Evolutionary conservation across 2,888 invertebrate species (phyloP).

Genomic region (Adela reaumurella): DNA sequence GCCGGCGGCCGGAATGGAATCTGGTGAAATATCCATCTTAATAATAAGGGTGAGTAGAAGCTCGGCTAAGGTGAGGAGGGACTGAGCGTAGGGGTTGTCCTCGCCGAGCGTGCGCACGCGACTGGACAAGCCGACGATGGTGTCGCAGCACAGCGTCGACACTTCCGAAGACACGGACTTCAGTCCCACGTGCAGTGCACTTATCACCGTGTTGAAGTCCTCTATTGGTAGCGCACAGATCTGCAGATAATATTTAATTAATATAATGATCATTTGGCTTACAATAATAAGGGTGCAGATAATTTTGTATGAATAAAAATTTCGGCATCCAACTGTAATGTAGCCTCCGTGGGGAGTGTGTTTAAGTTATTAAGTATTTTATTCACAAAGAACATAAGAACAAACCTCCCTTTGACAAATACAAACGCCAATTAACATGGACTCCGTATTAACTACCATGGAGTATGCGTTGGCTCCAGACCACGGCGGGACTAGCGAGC

Average conservation of each 20-base stretch:
- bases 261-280: too few species aligned
- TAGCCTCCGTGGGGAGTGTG: too few species aligned
- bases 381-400: too few species aligned
- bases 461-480: too few species aligned
- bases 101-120: conserved; percentile 29
- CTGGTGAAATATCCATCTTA: conserved; percentile 47
- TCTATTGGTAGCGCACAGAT: conserved; percentile 26
- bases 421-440: too few species aligned
- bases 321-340: too few species aligned
- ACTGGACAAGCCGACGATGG: conserved; percentile 38
- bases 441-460: too few species aligned
- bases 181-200: conserved; percentile 39
- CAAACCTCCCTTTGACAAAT: too few species aligned
- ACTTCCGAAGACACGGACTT: conserved; percentile 47
- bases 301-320: too few species aligned
- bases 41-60: conserved; percentile 40
- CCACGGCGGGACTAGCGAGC: too few species aligned
- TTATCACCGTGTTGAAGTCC: conserved; percentile 45
- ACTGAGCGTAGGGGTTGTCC: conserved; percentile 33
- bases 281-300: too few species aligned
- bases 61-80: conserved; percentile 35
- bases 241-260: background rate
- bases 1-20: conserved; percentile 44
- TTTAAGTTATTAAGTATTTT: too few species aligned
- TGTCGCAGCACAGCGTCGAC: conserved; percentile 43